phyloP scores from a whole-genome alignment of 2,888 invertebrate genomes.

The Heliconius aoede region DNA sequence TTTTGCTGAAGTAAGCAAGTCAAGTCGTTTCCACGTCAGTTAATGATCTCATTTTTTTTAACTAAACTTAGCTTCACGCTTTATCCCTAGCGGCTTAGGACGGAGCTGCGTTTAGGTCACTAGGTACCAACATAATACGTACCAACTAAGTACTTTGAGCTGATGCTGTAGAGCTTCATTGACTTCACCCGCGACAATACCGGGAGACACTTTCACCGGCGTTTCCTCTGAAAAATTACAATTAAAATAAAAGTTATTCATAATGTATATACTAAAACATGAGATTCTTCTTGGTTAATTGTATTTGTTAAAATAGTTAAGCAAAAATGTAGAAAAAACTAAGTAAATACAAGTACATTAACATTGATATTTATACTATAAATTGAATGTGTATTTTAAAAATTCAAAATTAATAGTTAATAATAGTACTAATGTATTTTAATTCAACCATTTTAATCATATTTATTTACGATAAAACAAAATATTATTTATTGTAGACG shows the following conservation, averaged over 20 bases:
- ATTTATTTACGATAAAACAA: too few species aligned
- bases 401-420: background rate
- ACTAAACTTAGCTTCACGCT: too few species aligned
- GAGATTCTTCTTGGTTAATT: background rate
- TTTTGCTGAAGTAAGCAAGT: too few species aligned
- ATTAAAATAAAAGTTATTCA: background rate
- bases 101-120: too few species aligned
- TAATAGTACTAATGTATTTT: background rate
- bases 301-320: background rate
- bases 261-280: background rate
- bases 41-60: too few species aligned
- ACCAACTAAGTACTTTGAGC: conserved; percentile 77
- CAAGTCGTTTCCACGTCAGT: too few species aligned
- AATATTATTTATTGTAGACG: too few species aligned
- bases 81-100: too few species aligned
- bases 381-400: background rate
- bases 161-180: conserved; percentile 78
- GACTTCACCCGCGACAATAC: conserved; percentile 70
- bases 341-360: conserved; percentile 1
- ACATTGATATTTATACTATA: background rate
- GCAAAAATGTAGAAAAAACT: background rate
- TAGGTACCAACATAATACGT: conserved; percentile 55
- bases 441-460: background rate
- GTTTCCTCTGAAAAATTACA: conserved; percentile 71
- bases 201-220: conserved; percentile 82